phyloP scores from a whole-genome alignment of 1,140 invertebrate species.

The Acromyrmex charruanus region DNA sequence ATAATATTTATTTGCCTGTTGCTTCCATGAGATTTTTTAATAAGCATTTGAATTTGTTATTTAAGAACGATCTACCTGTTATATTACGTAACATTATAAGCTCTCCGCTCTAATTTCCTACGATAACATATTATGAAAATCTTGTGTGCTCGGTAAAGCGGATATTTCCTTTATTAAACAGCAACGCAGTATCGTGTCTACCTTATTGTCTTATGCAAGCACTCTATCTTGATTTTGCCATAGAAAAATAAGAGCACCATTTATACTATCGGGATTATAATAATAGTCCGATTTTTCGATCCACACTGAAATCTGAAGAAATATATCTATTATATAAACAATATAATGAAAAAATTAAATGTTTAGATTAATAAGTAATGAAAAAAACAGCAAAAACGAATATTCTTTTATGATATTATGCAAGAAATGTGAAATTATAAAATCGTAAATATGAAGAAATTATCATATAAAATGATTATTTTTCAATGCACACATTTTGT shows the following conservation, averaged over 20 bases:
- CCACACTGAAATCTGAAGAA: not conserved
- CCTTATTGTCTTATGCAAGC: not conserved
- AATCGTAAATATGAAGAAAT: not conserved
- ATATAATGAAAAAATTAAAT: not conserved
- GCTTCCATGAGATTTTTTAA: not conserved
- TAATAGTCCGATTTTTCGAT: conserved; percentile 11
- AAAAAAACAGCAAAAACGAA: not conserved
- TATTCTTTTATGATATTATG: not conserved
- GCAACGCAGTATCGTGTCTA: conserved; percentile 26
- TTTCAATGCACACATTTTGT: too few relatives aligned
- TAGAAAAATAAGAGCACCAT: conserved; percentile 24
- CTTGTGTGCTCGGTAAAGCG: conserved; percentile 4
- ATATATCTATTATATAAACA: not conserved
- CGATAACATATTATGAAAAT: conserved; percentile 36
- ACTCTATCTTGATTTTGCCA: not conserved
- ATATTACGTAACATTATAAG: not conserved
- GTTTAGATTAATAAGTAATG: not conserved
- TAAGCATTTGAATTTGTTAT: not conserved
- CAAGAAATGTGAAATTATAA: not conserved
- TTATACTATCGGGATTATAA: conserved; percentile 14
- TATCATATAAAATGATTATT: not conserved
- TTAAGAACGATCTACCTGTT: not conserved
- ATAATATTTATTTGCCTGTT: not conserved
- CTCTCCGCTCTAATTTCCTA: not conserved
- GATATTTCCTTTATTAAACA: conserved; percentile 44